Conservation (phyloP, 2,113 vertebrate genomes). For the Chloebia gouldiae region DNA sequence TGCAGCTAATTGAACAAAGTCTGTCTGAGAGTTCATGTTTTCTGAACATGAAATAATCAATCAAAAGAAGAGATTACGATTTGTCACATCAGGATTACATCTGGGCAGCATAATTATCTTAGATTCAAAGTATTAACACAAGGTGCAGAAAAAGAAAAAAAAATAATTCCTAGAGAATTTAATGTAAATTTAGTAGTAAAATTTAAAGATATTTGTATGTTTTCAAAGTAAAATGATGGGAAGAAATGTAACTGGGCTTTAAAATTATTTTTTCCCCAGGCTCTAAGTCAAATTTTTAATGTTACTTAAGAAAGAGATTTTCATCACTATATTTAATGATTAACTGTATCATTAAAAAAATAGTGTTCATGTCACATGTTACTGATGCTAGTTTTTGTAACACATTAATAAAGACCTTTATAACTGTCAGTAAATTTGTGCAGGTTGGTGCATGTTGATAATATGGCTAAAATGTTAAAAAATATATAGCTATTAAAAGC, state of each 20-base stretch:
- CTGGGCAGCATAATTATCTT: neutral
- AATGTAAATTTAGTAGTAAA: neutral
- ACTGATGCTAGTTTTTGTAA: neutral
- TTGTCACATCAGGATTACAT: neutral
- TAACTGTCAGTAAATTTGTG: neutral
- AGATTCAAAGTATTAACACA: neutral
- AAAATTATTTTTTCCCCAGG: neutral
- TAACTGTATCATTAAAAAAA: neutral
- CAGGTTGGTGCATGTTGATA: neutral
- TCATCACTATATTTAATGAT: neutral
- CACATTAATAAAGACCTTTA: neutral
- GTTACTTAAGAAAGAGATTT: neutral
- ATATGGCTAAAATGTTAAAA: neutral
- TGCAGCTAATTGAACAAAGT: neutral
- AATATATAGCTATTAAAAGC: neutral
- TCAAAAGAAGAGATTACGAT: neutral
- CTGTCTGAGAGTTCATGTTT: neutral
- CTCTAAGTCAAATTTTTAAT: neutral
- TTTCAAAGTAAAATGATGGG: neutral
- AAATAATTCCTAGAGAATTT: neutral
- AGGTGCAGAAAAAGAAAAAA: neutral
- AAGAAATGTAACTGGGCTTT: neutral
- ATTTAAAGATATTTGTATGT: neutral
- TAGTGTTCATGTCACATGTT: neutral
- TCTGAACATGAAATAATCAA: neutral